Conservation (phyloP, 2,113 vertebrate species). For the Onychostoma macrolepis region DNA sequence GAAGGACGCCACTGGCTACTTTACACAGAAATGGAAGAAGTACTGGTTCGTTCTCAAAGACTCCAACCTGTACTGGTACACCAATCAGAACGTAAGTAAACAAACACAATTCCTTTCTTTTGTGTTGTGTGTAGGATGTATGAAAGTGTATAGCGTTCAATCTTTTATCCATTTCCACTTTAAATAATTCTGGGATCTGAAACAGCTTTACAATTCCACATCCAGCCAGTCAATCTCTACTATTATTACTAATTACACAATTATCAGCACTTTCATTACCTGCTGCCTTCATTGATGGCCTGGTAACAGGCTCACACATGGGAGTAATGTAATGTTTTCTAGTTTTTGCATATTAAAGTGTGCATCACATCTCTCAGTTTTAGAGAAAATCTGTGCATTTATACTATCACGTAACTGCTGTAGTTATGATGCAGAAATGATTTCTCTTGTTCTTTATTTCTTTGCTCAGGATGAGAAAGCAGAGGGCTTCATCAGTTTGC, state of each 20-base stretch:
- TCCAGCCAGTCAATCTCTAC: neutral
- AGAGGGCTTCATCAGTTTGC: slow-evolving; percentile 56
- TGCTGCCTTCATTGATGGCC: neutral
- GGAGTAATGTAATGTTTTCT: neutral
- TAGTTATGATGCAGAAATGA: neutral
- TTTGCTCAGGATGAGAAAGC: slow-evolving; percentile 54
- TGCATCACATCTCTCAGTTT: neutral
- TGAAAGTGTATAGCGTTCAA: neutral
- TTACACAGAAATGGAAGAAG: slow-evolving; percentile 86
- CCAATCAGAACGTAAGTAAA: slow-evolving; percentile 82
- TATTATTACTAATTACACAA: neutral
- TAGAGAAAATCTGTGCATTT: slow-evolving; percentile 5
- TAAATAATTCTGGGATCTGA: neutral
- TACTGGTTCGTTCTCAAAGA: slow-evolving; percentile 87
- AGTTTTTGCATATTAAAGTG: neutral
- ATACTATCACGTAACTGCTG: neutral
- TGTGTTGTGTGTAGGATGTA: neutral
- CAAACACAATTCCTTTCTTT: neutral
- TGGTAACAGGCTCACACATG: neutral
- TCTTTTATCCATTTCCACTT: neutral
- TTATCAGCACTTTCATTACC: neutral
- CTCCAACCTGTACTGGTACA: slow-evolving; percentile 85
- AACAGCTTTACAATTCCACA: neutral
- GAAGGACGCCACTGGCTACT: slow-evolving; percentile 81
- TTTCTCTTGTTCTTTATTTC: neutral